Evolutionary conservation across 2,113 vertebrate species (phyloP).

Genomic region (Cardinalis cardinalis): DNA sequence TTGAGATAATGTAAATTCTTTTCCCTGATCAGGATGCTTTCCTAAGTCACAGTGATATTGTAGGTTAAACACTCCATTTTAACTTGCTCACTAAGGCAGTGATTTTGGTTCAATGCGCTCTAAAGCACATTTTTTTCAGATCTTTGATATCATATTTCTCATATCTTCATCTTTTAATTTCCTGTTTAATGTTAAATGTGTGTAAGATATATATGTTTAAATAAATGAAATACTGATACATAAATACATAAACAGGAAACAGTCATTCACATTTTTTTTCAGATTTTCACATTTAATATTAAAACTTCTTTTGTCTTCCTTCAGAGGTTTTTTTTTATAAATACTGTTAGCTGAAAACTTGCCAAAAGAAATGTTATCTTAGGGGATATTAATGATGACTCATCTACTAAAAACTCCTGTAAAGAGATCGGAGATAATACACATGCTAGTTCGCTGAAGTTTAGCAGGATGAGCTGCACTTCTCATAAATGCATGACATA

Average conservation of each 20-base stretch:
- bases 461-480: neutral
- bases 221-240: neutral
- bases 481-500: neutral
- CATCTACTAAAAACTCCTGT: neutral
- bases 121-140: neutral
- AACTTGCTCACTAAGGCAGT: neutral
- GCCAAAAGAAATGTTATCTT: neutral
- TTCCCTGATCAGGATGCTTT: neutral
- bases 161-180: neutral
- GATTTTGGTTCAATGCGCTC: neutral
- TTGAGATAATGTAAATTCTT: neutral
- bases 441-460: neutral
- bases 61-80: neutral
- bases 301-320: neutral
- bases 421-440: neutral
- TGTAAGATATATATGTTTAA: neutral
- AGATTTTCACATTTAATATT: neutral
- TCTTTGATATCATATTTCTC: neutral
- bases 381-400: neutral
- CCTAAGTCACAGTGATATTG: neutral
- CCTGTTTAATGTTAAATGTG: neutral
- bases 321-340: neutral
- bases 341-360: neutral
- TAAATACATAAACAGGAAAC: neutral
- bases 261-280: neutral